phyloP scores from a whole-genome alignment of 2,113 vertebrate species.

The Amphiprion ocellaris region DNA sequence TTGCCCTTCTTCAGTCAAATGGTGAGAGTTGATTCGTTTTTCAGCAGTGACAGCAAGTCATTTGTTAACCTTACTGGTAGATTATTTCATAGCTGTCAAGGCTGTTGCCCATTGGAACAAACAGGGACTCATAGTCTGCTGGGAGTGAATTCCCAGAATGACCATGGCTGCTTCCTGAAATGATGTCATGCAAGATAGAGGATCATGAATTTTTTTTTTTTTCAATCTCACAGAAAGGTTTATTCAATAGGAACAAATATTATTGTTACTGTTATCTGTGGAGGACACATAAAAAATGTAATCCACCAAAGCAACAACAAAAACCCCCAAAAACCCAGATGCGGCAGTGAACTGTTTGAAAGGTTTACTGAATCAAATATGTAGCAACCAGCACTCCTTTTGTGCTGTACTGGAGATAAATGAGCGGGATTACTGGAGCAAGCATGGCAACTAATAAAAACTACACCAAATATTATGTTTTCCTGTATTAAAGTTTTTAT shows the following conservation, averaged over 20 bases:
- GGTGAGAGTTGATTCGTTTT: slow-evolving; percentile 59
- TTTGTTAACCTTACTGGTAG: slow-evolving; percentile 82
- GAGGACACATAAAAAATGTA: background rate
- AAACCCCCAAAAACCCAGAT: background rate
- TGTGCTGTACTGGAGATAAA: background rate
- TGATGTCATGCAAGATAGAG: slow-evolving; percentile 61
- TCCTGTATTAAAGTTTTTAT: slow-evolving; percentile 8
- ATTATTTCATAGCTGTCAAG: slow-evolving; percentile 85
- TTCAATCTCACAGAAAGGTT: slow-evolving; percentile 8
- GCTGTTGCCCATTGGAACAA: slow-evolving; percentile 61
- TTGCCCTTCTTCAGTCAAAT: slow-evolving; percentile 57
- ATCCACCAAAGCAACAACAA: background rate
- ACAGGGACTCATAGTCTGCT: slow-evolving; percentile 32
- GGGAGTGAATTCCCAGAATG: slow-evolving; percentile 77
- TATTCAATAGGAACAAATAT: too few species aligned
- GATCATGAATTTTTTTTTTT: slow-evolving; percentile 12
- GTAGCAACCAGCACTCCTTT: background rate
- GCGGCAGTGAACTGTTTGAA: background rate
- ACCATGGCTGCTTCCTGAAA: slow-evolving; percentile 61
- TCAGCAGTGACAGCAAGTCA: slow-evolving; percentile 59
- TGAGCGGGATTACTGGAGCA: background rate
- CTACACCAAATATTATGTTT: background rate
- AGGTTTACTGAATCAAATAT: background rate
- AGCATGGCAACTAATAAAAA: background rate
- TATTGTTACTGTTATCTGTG: too few species aligned